Evolutionary conservation across 2,113 vertebrate genomes (phyloP), one percentile per base, ranked within the genome.

Genomic region (Petaurus breviceps): DNA sequence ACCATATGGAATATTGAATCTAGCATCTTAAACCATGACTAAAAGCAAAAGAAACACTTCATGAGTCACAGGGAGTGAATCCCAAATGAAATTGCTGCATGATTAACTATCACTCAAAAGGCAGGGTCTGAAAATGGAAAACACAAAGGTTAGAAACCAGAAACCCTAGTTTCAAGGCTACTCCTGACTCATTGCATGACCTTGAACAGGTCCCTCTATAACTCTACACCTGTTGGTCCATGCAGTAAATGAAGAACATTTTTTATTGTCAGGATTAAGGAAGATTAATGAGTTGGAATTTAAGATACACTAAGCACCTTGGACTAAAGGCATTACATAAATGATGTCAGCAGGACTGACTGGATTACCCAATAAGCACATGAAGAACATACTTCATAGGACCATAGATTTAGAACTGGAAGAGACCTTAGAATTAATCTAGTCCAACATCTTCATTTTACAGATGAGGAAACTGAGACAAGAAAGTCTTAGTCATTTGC

Each of bases 81-180:
- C 95, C 94, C 54, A 92, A 95, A 52, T 89, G 84, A 89, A 96
- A 47, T 95, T 91, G 95, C 95, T 94, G 91, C 94, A 93, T 97
- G 94, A 96, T 94, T 95, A 97, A 95, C 16, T 93, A 51, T 55
- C 96, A 96, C 53, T 91, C 94, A 94, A 97, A 97, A 95, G 90
- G 91, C 94, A 95, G 49, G 31, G n/a, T 28, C 22, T 52, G 96
- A 37, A 96, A 97, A 94, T 92, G 26, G 92, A 97, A 95, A 96
- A 96, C 37, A 51, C 94, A 57, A 31, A 95, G 49, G 14, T 53
- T 46, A 94, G 96, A 97, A 97, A 97, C 95, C 95, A 97, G 97
- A 97, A 96, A 96, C 51, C 46, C 92, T 57, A 90, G 94, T 97
- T 97, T 96, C 93, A 97, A 11, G 52, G 77, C 37, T 92, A 52